A percentile compares a stretch with the other conserved stretches of the same genome.
phyloP scores from a whole-genome alignment of 2,888 invertebrate species.

The Drosophila prostipennis region DNA sequence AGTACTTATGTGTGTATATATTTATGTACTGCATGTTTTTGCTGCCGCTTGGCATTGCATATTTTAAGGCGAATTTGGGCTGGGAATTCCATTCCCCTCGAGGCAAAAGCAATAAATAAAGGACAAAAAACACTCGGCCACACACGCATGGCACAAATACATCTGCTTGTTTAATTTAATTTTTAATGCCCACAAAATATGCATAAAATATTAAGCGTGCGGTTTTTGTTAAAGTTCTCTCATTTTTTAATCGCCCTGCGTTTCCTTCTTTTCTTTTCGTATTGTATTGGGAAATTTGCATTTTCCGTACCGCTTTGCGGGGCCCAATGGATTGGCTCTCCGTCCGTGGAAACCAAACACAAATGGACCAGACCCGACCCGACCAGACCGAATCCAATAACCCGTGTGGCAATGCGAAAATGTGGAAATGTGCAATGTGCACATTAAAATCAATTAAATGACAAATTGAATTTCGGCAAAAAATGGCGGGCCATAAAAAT shows the following conservation, averaged over 20 bases:
- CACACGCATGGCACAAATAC: conserved; percentile 39
- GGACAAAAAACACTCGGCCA: conserved; percentile 31
- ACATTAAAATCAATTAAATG: conserved; percentile 81
- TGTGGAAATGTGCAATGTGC: conserved; percentile 37
- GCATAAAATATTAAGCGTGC: conserved; percentile 76
- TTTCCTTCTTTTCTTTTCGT: conserved; percentile 25
- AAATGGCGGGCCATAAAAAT: conserved; percentile 72
- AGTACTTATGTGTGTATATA: not conserved
- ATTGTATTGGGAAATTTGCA: conserved; percentile 55
- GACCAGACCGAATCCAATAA: conserved; percentile 31
- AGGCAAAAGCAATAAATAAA: conserved; percentile 65
- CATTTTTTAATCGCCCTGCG: conserved; percentile 15
- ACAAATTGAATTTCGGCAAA: conserved; percentile 78
- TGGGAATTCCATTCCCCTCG: conserved; percentile 28
- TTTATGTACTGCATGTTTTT: conserved; percentile 36
- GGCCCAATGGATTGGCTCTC: conserved; percentile 27
- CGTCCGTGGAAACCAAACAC: conserved; percentile 48
- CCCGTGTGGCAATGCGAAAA: conserved; percentile 36
- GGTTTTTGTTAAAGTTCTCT: conserved; percentile 46
- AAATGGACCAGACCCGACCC: conserved; percentile 13
- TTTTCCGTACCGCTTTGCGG: conserved; percentile 44
- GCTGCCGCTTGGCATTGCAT: conserved; percentile 54
- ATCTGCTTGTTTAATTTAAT: conserved; percentile 78
- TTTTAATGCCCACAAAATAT: conserved; percentile 79
- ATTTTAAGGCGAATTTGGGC: conserved; percentile 57